These are phyloP conservation scores for Scrobipalpa atriplicella DNA, from an alignment of 2,888 invertebrate species.

Conservation along the genomic window DNA sequence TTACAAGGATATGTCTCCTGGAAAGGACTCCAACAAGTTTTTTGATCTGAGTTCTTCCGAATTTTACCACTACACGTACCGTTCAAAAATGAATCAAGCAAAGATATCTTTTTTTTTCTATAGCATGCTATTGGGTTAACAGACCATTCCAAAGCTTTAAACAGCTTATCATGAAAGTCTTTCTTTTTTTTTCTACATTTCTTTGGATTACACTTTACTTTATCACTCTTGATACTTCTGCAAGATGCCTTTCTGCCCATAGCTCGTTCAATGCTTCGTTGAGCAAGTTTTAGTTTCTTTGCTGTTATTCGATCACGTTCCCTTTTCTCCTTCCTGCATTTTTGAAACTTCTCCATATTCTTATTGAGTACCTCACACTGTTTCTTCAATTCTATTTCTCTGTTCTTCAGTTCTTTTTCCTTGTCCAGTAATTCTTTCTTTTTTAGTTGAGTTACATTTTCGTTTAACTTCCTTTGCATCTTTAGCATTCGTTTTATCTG, in stretches of 20 bases:
- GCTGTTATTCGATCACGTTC: too few relatives aligned
- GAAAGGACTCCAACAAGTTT: slow-evolving; percentile 1
- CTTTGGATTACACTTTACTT: background rate
- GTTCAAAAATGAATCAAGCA: background rate
- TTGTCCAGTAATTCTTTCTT: background rate
- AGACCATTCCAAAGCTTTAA: background rate
- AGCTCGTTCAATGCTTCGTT: background rate
- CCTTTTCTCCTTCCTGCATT: background rate
- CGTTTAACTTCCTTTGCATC: background rate
- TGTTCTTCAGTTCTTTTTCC: background rate
- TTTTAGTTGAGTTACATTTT: background rate
- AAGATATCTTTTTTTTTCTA: background rate
- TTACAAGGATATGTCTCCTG: background rate
- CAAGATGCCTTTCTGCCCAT: background rate
- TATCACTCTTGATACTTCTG: background rate
- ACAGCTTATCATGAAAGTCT: background rate
- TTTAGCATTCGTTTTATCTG: background rate
- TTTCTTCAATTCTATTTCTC: background rate
- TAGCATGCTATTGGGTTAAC: background rate
- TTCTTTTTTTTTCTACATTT: background rate
- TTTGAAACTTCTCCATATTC: slow-evolving; percentile 8
- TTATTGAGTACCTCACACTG: background rate
- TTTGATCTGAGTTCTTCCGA: background rate
- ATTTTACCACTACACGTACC: background rate
- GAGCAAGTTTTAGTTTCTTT: slow-evolving; percentile 3